Evolutionary conservation across 1,140 invertebrate species (phyloP).

Genomic region (Lutraria rhynchaena): DNA sequence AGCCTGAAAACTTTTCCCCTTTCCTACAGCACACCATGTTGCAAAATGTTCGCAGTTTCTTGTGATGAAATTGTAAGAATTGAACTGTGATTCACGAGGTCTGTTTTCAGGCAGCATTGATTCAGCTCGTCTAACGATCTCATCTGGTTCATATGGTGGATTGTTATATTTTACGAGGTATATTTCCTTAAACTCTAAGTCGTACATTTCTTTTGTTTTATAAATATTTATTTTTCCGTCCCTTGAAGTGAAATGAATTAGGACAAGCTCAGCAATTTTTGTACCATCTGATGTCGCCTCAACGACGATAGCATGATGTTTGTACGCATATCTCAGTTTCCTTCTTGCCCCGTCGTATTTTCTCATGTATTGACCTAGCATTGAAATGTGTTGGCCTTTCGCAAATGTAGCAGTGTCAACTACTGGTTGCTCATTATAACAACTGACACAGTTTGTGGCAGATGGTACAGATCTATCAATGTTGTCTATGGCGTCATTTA

Average conservation of each 20-base stretch:
- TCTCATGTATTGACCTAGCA: too few species aligned
- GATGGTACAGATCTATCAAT: too few species aligned
- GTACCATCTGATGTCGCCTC: neutral
- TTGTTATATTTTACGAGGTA: conserved; percentile 15
- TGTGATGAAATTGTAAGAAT: conserved; percentile 12
- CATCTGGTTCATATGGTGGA: conserved; percentile 7
- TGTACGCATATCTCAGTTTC: neutral
- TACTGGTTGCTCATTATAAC: conserved; percentile 1
- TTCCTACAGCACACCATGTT: conserved; percentile 46
- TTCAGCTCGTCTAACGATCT: conserved; percentile 45
- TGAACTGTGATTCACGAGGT: neutral
- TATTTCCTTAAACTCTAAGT: conserved; percentile 28
- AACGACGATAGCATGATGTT: conserved; percentile 35
- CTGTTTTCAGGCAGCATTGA: neutral
- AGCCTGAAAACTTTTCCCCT: conserved; percentile 32
- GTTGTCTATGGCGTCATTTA: too few species aligned
- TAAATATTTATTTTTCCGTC: conserved; percentile 1
- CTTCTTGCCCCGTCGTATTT: neutral
- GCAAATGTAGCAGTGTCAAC: neutral
- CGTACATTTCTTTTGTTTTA: conserved; percentile 3
- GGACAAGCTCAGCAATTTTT: neutral
- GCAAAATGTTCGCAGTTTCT: conserved; percentile 54
- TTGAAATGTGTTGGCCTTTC: conserved; percentile 39
- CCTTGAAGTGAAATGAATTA: conserved; percentile 6
- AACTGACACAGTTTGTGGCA: conserved; percentile 1